Percentiles rank a stretch among this genome's conserved stretches.
These are phyloP conservation scores for Proisotoma minuta DNA, from an alignment of 2,888 invertebrate species.

Conservation along the genomic window DNA sequence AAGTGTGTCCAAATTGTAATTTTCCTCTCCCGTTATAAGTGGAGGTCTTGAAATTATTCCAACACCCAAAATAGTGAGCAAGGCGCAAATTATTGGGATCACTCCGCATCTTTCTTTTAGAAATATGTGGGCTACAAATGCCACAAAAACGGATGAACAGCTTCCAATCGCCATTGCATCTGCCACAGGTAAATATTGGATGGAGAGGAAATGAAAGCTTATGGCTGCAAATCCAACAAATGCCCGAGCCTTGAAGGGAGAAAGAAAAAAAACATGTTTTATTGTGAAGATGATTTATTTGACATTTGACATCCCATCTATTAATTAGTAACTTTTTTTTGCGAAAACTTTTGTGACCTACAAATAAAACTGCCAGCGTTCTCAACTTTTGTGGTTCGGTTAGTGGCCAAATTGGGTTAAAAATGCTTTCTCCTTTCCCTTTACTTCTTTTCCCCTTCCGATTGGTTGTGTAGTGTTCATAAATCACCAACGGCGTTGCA, in stretches of 20 bases:
- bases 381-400: slow-evolving; percentile 19
- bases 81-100: slow-evolving; percentile 27
- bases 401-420: slow-evolving; percentile 27
- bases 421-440: slow-evolving; percentile 15
- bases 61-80: slow-evolving; percentile 35
- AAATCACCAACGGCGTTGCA: slow-evolving; percentile 23
- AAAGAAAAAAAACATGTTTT: neutral
- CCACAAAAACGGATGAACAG: slow-evolving; percentile 24
- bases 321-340: neutral
- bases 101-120: slow-evolving; percentile 38
- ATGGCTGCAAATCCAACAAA: slow-evolving; percentile 28
- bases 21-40: slow-evolving; percentile 31
- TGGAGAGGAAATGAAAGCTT: slow-evolving; percentile 31
- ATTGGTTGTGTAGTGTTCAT: slow-evolving; percentile 14
- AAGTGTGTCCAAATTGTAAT: slow-evolving; percentile 35
- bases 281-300: neutral
- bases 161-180: slow-evolving; percentile 25
- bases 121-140: slow-evolving; percentile 32
- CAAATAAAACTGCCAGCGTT: slow-evolving; percentile 26
- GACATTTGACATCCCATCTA: neutral
- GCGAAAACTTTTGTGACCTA: slow-evolving; percentile 12
- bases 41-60: slow-evolving; percentile 38
- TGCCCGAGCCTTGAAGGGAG: slow-evolving; percentile 26
- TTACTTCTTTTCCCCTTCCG: no score
- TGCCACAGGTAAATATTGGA: slow-evolving; percentile 33